Evolutionary conservation across 2,888 invertebrate species (phyloP), one percentile per base, ranked within the genome.

Genomic region (Vanessa cardui): DNA sequence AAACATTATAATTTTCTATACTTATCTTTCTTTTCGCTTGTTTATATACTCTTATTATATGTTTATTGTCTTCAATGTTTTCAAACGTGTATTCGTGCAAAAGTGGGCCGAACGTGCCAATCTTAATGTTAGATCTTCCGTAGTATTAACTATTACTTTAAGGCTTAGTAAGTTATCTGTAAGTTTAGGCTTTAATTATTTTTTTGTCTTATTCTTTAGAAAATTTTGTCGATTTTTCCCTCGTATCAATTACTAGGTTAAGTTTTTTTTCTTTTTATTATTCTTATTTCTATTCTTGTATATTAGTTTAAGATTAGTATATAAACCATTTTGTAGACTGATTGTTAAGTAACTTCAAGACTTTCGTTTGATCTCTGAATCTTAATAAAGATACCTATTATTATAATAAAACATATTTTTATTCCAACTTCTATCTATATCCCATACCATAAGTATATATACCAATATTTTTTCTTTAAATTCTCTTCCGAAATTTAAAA

Each of bases 321-420:
- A 20, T 71, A 74, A 71, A 74, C 72, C 73, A 76, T 72, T 75
- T 76, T 78, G 79, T 87, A 87, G 87, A 89, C 88, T 91, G 88
- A 88, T 86, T 74, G 72, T 84, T 89, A 90, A 88, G 88, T 80
- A 87, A 79, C 76, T 85, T 81, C 83, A 90, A 88, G 91, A 92
- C 92, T 92, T 92, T 92, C 92, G 81, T 87, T 90, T 92, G 92
- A 92, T 92, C 92, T 92, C 92, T 82, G 83, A 85, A 84, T 87
- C 82, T 88, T 83, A 88, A 87, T 89, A 85, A 89, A 87, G 77
- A 79, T 80, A 81, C 75, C 64, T 80, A 81, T 75, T 66, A 58
- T 62, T 64, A 72, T 76, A 76, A 75, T 68, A 74, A 72, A 66
- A 72, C 47, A 39, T 47, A 46, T 54, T 58, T 39, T 73, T 74